Evolutionary conservation across 2,113 vertebrate species (phyloP), one percentile per base, ranked within the genome.

Genomic region (Pteronura brasiliensis): DNA sequence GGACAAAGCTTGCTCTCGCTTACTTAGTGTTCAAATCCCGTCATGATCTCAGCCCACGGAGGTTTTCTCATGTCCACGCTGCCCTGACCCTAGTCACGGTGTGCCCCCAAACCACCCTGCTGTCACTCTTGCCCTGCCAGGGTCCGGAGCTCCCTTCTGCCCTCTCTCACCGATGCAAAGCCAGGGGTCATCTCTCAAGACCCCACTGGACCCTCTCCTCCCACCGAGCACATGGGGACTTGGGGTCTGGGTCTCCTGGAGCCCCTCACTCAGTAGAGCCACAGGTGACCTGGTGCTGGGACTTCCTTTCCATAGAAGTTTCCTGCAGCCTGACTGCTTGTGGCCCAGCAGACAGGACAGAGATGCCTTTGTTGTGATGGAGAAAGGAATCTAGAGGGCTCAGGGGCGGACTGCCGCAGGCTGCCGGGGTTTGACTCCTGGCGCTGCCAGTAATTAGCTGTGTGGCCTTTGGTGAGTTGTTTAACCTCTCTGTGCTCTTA

Each of bases 81-180:
- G 14, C 0, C 39, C 15, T 34, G 14, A 4, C 17, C 57, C 5
- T 3, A 12, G 20, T 44, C 31, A 21, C 55, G 17, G 1, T 47
- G 67, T 23, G 15, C 4, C 29, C 21, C 18, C 27, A n/a, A 0
- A 2, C 7, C 42, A 23, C 34, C 42, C 17, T 72, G 47, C 8
- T 27, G 52, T 42, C 4, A 11, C 47, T 23, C 34, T 18, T 4
- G 11, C n/a, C 15, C 3, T 69, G 36, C 8, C 39, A 3, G 1
- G 11, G 36, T 29, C 21, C 31, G 57, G 34, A 61, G 27, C 47
- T 27, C 81, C 74, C 14, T 49, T 47, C 36, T 31, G 27, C 27
- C 49, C 27, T 39, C 27, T 3, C 3, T n/a, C 10, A 0, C 14
- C 3, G 1, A 0, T 8, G 11, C 8, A 14, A 65, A 55, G 44